Evolutionary conservation across 2,888 invertebrate species (phyloP), one percentile per base, ranked within the genome.

Genomic region (Notodonta ziczac): DNA sequence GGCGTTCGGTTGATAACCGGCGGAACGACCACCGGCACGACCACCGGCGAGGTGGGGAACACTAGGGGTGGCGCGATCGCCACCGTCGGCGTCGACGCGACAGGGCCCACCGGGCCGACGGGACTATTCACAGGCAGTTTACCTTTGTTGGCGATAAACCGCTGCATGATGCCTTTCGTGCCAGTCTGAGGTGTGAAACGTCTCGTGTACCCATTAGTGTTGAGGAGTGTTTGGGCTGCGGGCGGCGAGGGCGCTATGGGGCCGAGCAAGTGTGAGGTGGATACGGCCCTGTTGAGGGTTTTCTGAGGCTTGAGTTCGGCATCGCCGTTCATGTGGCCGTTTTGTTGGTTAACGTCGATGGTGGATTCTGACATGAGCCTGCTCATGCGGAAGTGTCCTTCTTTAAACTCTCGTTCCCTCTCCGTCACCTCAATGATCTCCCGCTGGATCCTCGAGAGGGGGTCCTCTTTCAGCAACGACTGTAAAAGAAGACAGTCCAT

Each of bases 391-490:
- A 94, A 93, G 77, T 91, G 94, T 24, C 95, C 95, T 76, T 95
- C 95, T 73, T 95, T 94, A 74, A 98, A 95, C 82, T 97, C 97
- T 81, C 96, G 95, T 88, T 98, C 98, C 71, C 98, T 94, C 80
- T 97, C 96, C 59, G 96, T 96, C 65, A 97, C 97, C 90, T 97
- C 97, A 79, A 96, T 96, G 78, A 98, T 98, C 94, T 98, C 98
- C 82, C 96, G 95, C 90, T 98, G 98, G 86, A 98, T 97, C 86
- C 97, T 95, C 81, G 95, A 95, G 80, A 97, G 93, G 70, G 97
- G 97, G 89, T 96, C 96, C 84, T 96, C 95, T 88, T 95, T 95
- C 86, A 95, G 88, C 81, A 94, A 85, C 72, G 91, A 88, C 94
- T 94, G 91, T 56, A 90, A 92, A 4, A 46, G 46, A 46, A 46